These are phyloP conservation scores for Hedya salicella DNA, from an alignment of 2,888 invertebrate species.

Conservation along the genomic window DNA sequence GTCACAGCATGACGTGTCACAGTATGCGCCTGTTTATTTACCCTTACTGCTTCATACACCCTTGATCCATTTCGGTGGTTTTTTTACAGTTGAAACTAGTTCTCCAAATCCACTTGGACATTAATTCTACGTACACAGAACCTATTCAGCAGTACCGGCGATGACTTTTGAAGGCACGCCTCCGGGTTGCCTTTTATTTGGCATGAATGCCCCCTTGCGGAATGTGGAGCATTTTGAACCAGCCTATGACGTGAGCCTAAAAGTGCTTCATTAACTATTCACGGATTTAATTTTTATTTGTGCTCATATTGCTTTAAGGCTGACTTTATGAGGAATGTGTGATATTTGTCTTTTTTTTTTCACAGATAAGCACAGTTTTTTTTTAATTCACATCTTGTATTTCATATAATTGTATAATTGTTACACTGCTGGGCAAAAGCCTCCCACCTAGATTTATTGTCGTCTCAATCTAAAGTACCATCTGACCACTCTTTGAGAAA, in stretches of 20 bases:
- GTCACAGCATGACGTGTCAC: too few relatives aligned
- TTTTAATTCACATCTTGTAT: too few relatives aligned
- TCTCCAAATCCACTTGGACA: conserved; percentile 55
- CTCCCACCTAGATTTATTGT: too few relatives aligned
- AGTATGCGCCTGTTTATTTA: too few relatives aligned
- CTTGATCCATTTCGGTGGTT: conserved; percentile 5
- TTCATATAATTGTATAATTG: too few relatives aligned
- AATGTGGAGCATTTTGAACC: conserved; percentile 23
- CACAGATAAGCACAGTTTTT: too few relatives aligned
- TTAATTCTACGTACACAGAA: conserved; percentile 56
- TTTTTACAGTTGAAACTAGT: conserved; percentile 19
- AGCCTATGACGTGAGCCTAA: conserved; percentile 22
- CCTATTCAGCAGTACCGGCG: conserved; percentile 51
- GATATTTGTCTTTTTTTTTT: too few relatives aligned
- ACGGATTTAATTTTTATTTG: background rate
- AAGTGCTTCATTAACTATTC: conserved; percentile 29
- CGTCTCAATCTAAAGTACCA: too few relatives aligned
- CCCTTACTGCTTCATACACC: too few relatives aligned
- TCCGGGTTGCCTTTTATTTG: conserved; percentile 54
- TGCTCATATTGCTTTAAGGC: background rate
- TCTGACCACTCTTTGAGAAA: too few relatives aligned
- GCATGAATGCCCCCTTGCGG: conserved; percentile 50
- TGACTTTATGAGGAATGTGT: too few relatives aligned
- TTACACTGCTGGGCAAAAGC: too few relatives aligned
- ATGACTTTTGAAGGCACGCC: conserved; percentile 50